Percentiles rank a stretch among this genome's conserved stretches.
Evolutionary conservation across 30 jellyfish, hydroid and myxozoan species (phyloP).

Genomic region (Turritopsis rubra): DNA sequence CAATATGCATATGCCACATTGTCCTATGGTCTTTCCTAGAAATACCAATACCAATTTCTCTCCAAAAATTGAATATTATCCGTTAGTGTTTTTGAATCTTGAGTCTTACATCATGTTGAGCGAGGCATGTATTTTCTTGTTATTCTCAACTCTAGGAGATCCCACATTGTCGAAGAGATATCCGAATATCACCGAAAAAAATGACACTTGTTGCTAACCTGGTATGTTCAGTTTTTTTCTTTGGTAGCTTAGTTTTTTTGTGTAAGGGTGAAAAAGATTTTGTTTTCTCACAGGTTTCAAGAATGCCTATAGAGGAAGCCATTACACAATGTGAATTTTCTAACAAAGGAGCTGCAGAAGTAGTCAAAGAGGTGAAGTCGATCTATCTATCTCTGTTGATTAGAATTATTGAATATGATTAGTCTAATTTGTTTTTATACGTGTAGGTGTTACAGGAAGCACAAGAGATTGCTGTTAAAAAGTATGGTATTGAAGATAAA

Average conservation of each 20-base stretch:
- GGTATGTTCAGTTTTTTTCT: slow-evolving; percentile 33
- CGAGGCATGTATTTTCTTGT: too few species aligned
- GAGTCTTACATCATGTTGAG: too few species aligned
- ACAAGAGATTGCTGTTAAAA: slow-evolving; percentile 59
- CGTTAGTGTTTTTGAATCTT: too few species aligned
- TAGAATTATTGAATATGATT: not conserved
- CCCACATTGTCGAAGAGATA: slow-evolving; percentile 68
- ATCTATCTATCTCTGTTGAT: not conserved
- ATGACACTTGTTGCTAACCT: slow-evolving; percentile 66
- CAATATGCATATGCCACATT: too few species aligned
- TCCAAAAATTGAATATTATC: too few species aligned
- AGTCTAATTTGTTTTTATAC: not conserved
- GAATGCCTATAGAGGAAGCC: slow-evolving; percentile 87
- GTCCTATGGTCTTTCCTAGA: too few species aligned
- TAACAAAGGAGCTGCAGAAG: slow-evolving; percentile 71
- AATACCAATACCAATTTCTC: too few species aligned
- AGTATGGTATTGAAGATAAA: slow-evolving; percentile 61
- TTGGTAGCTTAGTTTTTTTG: not conserved
- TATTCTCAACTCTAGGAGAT: slow-evolving; percentile 35
- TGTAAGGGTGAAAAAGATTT: slow-evolving; percentile 10
- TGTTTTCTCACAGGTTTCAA: slow-evolving; percentile 38
- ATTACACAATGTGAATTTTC: slow-evolving; percentile 73
- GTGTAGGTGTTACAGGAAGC: slow-evolving; percentile 69
- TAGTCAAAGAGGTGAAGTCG: slow-evolving; percentile 55
- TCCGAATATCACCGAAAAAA: slow-evolving; percentile 72